Percentiles rank a stretch among this genome's conserved stretches.
Conservation (phyloP, 2,888 invertebrate species). For the Meiosimyza decipiens region DNA sequence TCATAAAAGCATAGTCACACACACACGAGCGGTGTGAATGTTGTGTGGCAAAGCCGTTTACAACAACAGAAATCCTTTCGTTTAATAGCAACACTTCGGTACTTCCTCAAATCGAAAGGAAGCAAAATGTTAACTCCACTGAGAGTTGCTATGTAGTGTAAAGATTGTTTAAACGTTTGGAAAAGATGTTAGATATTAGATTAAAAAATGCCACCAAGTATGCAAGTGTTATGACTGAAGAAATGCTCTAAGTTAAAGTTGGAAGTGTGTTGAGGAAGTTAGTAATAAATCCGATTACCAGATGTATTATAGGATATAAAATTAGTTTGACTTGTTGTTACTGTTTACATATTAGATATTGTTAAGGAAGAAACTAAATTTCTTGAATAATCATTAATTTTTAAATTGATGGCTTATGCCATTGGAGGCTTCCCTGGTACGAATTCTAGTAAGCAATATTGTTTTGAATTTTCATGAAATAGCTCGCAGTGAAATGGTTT, state of each 20-base stretch:
- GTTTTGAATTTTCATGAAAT: no score
- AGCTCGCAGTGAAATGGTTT: no score
- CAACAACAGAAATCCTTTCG: constrained; percentile 52
- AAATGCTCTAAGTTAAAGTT: not conserved
- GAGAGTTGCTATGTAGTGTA: no score
- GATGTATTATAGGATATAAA: constrained; percentile 15
- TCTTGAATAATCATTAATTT: no score
- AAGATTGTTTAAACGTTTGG: not conserved
- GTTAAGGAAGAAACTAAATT: no score
- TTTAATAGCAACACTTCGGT: not conserved
- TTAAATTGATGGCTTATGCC: no score
- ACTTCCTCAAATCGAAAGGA: no score
- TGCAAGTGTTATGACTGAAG: constrained; percentile 4
- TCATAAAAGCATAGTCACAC: not conserved
- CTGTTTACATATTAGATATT: no score
- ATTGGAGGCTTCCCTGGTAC: no score
- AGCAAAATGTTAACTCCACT: no score
- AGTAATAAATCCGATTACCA: constrained; percentile 34
- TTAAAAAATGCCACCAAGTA: constrained; percentile 14
- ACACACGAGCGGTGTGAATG: constrained; percentile 1
- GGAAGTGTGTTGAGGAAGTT: constrained; percentile 13
- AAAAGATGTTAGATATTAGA: constrained; percentile 19
- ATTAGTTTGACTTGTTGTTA: no score
- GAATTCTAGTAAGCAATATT: no score
- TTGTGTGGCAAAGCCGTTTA: constrained; percentile 1